phyloP scores from a whole-genome alignment of 2,888 invertebrate species.

The Megastigmus dorsalis region DNA sequence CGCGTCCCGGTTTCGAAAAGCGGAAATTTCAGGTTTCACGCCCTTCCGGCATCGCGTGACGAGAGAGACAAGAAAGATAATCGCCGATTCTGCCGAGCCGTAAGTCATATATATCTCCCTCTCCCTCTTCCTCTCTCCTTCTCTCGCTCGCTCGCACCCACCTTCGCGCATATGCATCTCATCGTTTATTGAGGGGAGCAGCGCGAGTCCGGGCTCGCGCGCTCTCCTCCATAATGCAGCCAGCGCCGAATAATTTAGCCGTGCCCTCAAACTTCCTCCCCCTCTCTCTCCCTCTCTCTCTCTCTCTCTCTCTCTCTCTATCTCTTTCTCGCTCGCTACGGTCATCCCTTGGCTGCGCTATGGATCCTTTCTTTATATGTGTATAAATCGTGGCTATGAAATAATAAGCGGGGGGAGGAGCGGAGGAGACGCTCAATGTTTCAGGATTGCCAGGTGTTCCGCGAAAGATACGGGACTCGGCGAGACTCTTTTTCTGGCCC shows the following conservation, averaged over 20 bases:
- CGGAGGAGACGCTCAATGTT: too few relatives aligned
- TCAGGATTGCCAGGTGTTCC: too few relatives aligned
- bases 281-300: too few relatives aligned
- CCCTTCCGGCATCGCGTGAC: conserved; percentile 41
- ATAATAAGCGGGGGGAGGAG: too few relatives aligned
- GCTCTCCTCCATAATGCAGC: conserved; percentile 29
- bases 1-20: conserved; percentile 22
- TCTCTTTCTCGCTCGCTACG: too few relatives aligned
- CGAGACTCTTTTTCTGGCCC: too few relatives aligned
- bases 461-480: too few relatives aligned
- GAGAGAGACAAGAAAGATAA: conserved; percentile 38
- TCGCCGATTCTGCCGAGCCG: conserved; percentile 27
- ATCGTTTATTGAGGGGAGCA: conserved; percentile 45
- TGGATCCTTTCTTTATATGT: neutral
- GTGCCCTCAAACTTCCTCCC: conserved; percentile 11
- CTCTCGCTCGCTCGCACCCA: too few relatives aligned
- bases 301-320: too few relatives aligned
- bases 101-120: conserved; percentile 3
- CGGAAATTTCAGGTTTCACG: conserved; percentile 49
- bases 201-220: neutral
- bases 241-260: conserved; percentile 20
- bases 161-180: conserved; percentile 31
- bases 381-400: too few relatives aligned
- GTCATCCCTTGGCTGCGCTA: neutral
- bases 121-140: neutral